Evolutionary conservation across 2,888 invertebrate genomes (phyloP), one percentile per base, ranked within the genome.

Genomic region (Podotricha telesiphe): DNA sequence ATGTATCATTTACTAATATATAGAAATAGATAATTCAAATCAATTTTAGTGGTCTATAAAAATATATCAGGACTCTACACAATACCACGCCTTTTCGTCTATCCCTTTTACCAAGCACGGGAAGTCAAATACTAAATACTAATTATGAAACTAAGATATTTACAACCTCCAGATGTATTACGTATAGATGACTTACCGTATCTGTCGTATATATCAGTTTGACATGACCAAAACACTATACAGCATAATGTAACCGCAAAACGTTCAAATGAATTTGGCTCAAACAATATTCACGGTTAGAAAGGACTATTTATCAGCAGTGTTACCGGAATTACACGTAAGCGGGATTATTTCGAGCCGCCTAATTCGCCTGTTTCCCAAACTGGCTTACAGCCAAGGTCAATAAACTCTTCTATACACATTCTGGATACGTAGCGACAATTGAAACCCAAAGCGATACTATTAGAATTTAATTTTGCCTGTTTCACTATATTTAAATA

Each of bases 311-410:
- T 70, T 74, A 71, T 73, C 69, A 70, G 71, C 61, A 71, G 70
- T 72, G 71, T 71, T 70, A 69, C 72, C 67, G 68, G 71, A 67
- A 71, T 68, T 65, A 72, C 67, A 65, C 73, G 72, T 72, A 73
- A 73, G 79, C 76, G 76, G 79, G 80, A 85, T 85, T 83, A 85
- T 83, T 78, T 77, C 76, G 75, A 78, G 77, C 78, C 80, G 77
- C 80, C 82, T 86, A 83, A 88, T 86, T 83, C 82, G 83, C 78
- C 74, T 78, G 82, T 79, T 80, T 74, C 83, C 79, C 78, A 82
- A 85, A 83, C 86, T 90, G 89, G 89, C 89, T 80, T 76, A 78
- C 78, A 82, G 87, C 89, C 89, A 90, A 89, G 89, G 89, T 89
- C 87, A 86, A 87, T 87, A 87, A 90, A 86, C 89, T 34, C 84